Conservation (phyloP, 2,113 vertebrate genomes). For the Conger conger region DNA sequence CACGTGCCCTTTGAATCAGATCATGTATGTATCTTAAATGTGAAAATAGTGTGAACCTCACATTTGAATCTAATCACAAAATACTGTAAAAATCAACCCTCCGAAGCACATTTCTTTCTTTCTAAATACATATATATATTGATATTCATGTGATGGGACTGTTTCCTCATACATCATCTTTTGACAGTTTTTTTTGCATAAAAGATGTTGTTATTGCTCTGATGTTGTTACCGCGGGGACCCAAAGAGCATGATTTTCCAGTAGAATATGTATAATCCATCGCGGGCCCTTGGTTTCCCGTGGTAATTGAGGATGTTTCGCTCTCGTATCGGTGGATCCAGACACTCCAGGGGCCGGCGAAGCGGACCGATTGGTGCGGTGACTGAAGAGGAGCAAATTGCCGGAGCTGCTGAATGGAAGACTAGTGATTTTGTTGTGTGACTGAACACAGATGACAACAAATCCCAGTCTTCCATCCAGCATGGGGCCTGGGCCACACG, state of each 20-base stretch:
- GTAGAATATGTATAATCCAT: neutral
- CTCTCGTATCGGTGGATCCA: neutral
- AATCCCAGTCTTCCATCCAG: constrained; percentile 75
- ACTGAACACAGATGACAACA: constrained; percentile 67
- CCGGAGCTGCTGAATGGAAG: constrained; percentile 72
- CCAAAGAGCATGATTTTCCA: neutral
- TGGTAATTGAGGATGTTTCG: neutral
- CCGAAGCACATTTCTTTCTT: no score
- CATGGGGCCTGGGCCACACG: constrained; percentile 32
- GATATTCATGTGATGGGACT: no score
- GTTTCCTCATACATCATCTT: neutral
- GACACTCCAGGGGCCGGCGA: neutral
- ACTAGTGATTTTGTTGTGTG: constrained; percentile 83
- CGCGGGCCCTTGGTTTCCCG: neutral
- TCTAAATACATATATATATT: no score
- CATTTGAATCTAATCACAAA: neutral
- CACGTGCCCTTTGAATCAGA: neutral
- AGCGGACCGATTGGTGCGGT: neutral
- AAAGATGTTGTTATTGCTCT: neutral
- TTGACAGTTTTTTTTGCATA: neutral
- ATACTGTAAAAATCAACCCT: neutral
- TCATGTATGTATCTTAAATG: neutral
- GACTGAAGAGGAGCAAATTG: neutral
- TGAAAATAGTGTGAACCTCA: neutral
- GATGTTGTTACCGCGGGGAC: neutral